Base-by-base conservation (phyloP, 2,888 invertebrate genomes). In the Anthophora plumipes region DNA sequence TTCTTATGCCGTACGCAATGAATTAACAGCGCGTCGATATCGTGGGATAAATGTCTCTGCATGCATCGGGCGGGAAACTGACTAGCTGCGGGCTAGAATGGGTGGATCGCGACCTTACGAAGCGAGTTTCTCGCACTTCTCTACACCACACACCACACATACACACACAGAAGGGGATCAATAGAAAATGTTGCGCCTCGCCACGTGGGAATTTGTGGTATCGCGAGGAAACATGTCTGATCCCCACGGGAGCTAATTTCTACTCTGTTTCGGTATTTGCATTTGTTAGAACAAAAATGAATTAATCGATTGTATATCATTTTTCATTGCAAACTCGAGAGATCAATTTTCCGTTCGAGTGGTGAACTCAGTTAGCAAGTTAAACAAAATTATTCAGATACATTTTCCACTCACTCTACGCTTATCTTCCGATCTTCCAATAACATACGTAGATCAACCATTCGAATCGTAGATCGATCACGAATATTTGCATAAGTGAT, bases 31-130 rank as follows among this genome's bases (percentile, higher is more conserved):
- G 85, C 75, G 85, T 84, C 83, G 85, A 88, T 86, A 88, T 90
- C 90, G 89, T 89, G 91, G 90, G 90, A 91, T 91, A 91, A 89
- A 90, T 90, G 90, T 90, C 90, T 87, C 86, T 86, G 71, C 50
- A 54, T 63, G 80, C 87, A 90, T 89, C 88, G 22, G 52, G 57
- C 31, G 37, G 59, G 37, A 48, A 82, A 31, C 31, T 4, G 31
- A 31, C 31, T 31, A 76, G 85, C 87, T 85, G 84, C 88, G 84
- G 86, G 86, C 86, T 85, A 87, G 84, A 88, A 86, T 79, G 76
- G 69, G 70, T 70, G 76, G 68, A 55, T 63, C 71, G 67, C 50
- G 70, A 75, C 75, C 71, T 61, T 63, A 76, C 31, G 71, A 71
- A 50, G 31, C 46, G 25, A 57, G 63, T 64, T 71, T 43, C 76